Conservation (phyloP, 2,888 invertebrate species). For the Caenorhabditis auriculariae region DNA sequence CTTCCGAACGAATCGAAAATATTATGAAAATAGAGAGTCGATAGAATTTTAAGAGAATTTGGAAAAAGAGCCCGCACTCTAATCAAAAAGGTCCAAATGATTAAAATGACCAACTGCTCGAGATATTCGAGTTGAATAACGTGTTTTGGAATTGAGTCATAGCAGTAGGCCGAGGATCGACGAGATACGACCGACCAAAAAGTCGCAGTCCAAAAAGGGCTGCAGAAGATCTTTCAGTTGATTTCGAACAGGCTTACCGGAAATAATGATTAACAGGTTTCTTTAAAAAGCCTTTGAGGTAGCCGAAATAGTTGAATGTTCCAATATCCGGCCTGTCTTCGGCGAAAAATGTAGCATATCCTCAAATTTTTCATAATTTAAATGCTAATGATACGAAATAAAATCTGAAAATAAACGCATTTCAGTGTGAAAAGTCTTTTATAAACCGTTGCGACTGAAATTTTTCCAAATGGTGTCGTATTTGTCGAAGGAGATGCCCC, state of each 20-base stretch:
- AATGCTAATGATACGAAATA: not conserved
- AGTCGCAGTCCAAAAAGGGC: conserved; percentile 44
- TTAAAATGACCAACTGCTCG: conserved; percentile 19
- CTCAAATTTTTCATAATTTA: conserved; percentile 7
- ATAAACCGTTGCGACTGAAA: conserved; percentile 23
- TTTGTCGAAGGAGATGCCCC: conserved; percentile 46
- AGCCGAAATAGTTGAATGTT: conserved; percentile 63
- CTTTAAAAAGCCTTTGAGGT: conserved; percentile 58
- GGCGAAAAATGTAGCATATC: conserved; percentile 64
- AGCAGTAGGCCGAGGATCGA: conserved; percentile 40
- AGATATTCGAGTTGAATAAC: conserved; percentile 39
- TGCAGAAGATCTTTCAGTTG: not conserved
- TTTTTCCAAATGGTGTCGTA: conserved; percentile 43
- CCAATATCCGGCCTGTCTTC: conserved; percentile 65
- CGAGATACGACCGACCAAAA: conserved; percentile 40
- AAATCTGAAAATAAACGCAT: not conserved
- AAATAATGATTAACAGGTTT: conserved; percentile 64
- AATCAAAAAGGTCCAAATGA: too few species aligned
- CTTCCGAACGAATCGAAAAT: conserved; percentile 34
- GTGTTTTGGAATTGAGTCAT: conserved; percentile 40
- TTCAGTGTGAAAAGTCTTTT: not conserved
- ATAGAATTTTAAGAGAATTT: conserved; percentile 1
- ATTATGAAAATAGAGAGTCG: conserved; percentile 6
- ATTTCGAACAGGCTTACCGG: conserved; percentile 35
- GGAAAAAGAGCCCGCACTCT: not conserved